A percentile compares a stretch with the other conserved stretches of the same genome.
Evolutionary conservation across 1,140 invertebrate species (phyloP).

Genomic region (Pseudomyrmex sp.): DNA sequence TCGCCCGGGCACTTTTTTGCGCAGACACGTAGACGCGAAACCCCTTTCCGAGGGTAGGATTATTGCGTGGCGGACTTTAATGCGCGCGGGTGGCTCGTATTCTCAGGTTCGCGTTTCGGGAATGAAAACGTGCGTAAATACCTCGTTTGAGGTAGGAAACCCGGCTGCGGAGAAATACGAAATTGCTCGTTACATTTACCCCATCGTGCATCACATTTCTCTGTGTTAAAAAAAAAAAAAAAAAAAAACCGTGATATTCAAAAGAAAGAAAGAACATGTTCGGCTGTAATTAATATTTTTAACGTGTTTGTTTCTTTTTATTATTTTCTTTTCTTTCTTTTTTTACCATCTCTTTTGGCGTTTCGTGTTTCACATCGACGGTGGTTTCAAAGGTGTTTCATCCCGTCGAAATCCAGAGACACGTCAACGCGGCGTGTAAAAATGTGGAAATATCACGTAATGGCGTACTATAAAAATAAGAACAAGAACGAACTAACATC

Average conservation of each 20-base stretch:
- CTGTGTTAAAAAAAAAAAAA: not conserved
- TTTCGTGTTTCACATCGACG: not conserved
- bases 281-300: slow-evolving; percentile 25
- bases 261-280: not conserved
- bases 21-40: slow-evolving; percentile 38
- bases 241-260: not conserved
- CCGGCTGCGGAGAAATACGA: slow-evolving; percentile 52
- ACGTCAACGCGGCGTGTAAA: slow-evolving; percentile 22
- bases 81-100: slow-evolving; percentile 13
- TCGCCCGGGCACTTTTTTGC: slow-evolving; percentile 49
- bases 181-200: slow-evolving; percentile 45
- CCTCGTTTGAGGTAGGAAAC: slow-evolving; percentile 5
- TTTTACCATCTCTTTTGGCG: not conserved
- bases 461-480: slow-evolving; percentile 44
- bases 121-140: slow-evolving; percentile 56
- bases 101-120: slow-evolving; percentile 30
- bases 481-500: slow-evolving; percentile 12
- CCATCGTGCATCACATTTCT: slow-evolving; percentile 3
- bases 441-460: slow-evolving; percentile 53
- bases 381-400: not conserved
- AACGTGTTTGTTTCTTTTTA: slow-evolving; percentile 19
- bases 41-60: slow-evolving; percentile 41
- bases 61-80: slow-evolving; percentile 43
- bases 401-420: slow-evolving; percentile 6
- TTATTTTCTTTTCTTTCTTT: not conserved